phyloP scores from a whole-genome alignment of 2,888 invertebrate species.

The Andrena fulva region DNA sequence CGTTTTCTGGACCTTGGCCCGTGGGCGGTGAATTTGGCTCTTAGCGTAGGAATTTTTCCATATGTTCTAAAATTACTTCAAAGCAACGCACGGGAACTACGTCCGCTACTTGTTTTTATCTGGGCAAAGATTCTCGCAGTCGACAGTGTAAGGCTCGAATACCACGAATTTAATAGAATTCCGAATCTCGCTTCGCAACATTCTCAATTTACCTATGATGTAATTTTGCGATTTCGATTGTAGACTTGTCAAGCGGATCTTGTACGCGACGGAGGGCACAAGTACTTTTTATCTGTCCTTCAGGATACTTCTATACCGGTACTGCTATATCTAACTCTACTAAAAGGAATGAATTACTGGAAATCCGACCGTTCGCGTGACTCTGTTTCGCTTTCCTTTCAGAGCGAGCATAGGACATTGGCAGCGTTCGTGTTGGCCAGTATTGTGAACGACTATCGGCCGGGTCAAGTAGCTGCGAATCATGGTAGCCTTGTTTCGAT shows the following conservation, averaged over 20 bases:
- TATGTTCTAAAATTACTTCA: slow-evolving; percentile 98
- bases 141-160: slow-evolving; percentile 91
- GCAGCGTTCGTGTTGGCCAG: slow-evolving; percentile 98
- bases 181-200: neutral
- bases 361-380: neutral
- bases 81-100: slow-evolving; percentile 95
- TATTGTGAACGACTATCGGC: slow-evolving; percentile 95
- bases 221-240: slow-evolving; percentile 64
- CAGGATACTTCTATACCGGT: slow-evolving; percentile 94
- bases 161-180: slow-evolving; percentile 1
- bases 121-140: slow-evolving; percentile 99
- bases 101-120: slow-evolving; percentile 97
- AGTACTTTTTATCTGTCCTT: slow-evolving; percentile 96
- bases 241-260: slow-evolving; percentile 97
- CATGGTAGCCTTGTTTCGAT: slow-evolving; percentile 96
- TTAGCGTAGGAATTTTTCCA: slow-evolving; percentile 99
- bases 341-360: neutral
- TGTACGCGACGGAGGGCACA: slow-evolving; percentile 96
- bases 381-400: slow-evolving; percentile 52
- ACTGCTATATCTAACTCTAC: slow-evolving; percentile 57
- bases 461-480: slow-evolving; percentile 95
- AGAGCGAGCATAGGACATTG: slow-evolving; percentile 94
- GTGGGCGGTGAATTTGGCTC: slow-evolving; percentile 97
- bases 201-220: neutral
- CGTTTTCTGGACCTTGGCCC: slow-evolving; percentile 97